Base-by-base conservation (phyloP, 2,888 invertebrate species). In the Drosophila paranaensis region DNA sequence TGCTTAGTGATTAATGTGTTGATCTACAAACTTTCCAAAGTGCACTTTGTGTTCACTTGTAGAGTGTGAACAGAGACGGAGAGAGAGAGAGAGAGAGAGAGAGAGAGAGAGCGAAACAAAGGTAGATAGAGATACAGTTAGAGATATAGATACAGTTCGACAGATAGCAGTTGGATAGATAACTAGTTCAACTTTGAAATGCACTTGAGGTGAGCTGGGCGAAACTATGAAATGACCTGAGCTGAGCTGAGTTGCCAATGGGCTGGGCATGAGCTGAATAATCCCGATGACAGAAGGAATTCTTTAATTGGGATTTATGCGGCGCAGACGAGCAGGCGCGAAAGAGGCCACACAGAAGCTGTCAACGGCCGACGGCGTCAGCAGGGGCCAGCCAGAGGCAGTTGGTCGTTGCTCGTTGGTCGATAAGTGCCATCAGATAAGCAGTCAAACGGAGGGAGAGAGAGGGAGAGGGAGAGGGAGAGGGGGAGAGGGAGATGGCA, bases 31-130 rank as follows among this genome's bases (percentile, higher is more conserved):
- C 71, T 87, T 82, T 82, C 81, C 87, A 81, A 83, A 82, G 81
- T 82, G 81, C 84, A 81, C 81, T 87, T 78, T 50, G 70, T 75
- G 55, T 81, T 79, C 75, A 84, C 82, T 82, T 79, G 73, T 68
- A 71, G 66, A 63, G 72, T 72, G 70, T 64, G 33, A 71, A 71
- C 72, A 67, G 64, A 53, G 51, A 63, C n/a, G n/a, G n/a, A 20
- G 20, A 20, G 20, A 20, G 20, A 20, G 20, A 20, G 20, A 20
- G 20, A 20, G 20, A 20, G 20, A 20, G 20, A 20, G 20, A 20
- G 20, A 20, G 20, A 20, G 20, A 67, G 64, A 53, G 51, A 63
- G 51, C 55, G 76, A n/a, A 48, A 51, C 56, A 35, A 35, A 14
- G 3, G 43, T 20, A 56, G 56, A 14, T 14, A 56, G 54, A 74